Conservation (phyloP, 2,888 invertebrate species). For the Drosophila hawaiiensis region DNA sequence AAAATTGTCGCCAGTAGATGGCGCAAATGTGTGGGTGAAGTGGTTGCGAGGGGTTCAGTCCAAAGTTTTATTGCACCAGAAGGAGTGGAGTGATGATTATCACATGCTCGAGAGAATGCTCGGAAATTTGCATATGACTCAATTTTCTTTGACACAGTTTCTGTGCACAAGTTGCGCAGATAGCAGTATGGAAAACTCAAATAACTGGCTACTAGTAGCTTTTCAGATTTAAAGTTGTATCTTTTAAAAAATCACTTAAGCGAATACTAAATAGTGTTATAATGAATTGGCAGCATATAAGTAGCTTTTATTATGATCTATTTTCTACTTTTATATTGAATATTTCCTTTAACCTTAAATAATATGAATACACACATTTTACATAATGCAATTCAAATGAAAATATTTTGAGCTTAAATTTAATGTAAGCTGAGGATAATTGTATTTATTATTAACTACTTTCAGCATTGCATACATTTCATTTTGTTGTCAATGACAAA, state of each 20-base stretch:
- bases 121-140: conserved; percentile 16
- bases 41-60: not conserved
- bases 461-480: conserved; percentile 9
- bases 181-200: not conserved
- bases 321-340: not conserved
- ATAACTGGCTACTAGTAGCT: not conserved
- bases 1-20: conserved; percentile 59
- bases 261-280: not conserved
- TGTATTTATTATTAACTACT: conserved; percentile 16
- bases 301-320: not conserved
- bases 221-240: not conserved
- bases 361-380: not conserved
- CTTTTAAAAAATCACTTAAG: not conserved
- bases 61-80: conserved; percentile 25
- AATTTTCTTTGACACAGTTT: conserved; percentile 17
- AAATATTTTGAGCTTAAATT: not conserved
- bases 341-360: not conserved
- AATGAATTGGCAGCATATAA: not conserved
- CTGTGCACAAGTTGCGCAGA: not conserved
- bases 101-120: conserved; percentile 13
- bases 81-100: conserved; percentile 24
- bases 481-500: conserved; percentile 35
- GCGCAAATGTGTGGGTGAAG: conserved; percentile 12
- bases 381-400: not conserved
- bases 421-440: not conserved